Base-by-base conservation (phyloP, 2,888 invertebrate species). In the Sesia bembeciformis region DNA sequence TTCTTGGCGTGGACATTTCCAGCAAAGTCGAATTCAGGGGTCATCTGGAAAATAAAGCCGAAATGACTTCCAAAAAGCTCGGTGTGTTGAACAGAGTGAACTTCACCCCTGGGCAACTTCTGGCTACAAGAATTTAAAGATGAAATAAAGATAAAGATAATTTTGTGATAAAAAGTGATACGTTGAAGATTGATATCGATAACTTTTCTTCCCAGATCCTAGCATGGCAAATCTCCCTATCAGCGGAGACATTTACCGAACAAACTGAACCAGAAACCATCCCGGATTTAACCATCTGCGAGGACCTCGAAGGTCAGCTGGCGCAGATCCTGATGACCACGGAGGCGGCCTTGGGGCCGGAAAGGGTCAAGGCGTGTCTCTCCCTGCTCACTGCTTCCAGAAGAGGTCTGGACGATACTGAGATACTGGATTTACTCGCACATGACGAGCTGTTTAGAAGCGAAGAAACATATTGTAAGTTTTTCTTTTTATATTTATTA, bases 361-460 rank as follows among this genome's bases (percentile, higher is more conserved):
- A 92, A 40, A 90, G 92, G 59, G 93, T 94, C 8, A 91, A 91
- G 70, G 88, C 91, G 53, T 92, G 95, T 54, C 83, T 96, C 43
- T 92, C 95, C 3, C 90, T 96, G 58, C 84, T 96, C 56, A 92
- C 94, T 0, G 93, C 94, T 3, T 92, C 96, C 4, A 91, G 94
- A 54, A 92, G 94, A 72, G 97, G 97, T 3, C 88, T 97, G 51
- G 93, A 94, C 38, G 95, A 95, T 70, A 94, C 94, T 4, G 97
- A 97, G 86, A 93, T 95, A 77, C 83, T 95, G 67, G 95, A 94
- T 68, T 79, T 94, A 59, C 67, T 94, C 58, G 92, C 93, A 0
- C 91, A 92, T 65, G 92, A 93, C 65, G 88, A 91, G 49, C 84
- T 90, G 61, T 93, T 93, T 61, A 90, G 93, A 60, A 92, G 92